A percentile compares a stretch with the other conserved stretches of the same genome.
These are phyloP conservation scores for Nyctereutes procyonoides DNA, from an alignment of 2,113 vertebrate species.

Conservation along the genomic window DNA sequence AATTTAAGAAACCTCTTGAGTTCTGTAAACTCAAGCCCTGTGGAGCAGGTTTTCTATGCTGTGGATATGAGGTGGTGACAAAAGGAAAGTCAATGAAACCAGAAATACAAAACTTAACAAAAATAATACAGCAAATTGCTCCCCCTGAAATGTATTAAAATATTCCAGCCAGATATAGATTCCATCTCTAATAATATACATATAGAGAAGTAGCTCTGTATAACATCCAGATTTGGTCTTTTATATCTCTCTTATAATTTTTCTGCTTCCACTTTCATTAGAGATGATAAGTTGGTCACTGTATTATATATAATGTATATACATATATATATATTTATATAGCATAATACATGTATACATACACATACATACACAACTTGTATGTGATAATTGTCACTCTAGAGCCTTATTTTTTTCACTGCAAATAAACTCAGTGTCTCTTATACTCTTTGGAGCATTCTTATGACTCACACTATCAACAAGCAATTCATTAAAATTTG, in stretches of 20 bases:
- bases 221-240: neutral
- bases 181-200: neutral
- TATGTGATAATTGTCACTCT: neutral
- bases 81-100: neutral
- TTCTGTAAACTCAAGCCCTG: neutral
- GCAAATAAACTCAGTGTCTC: neutral
- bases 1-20: neutral
- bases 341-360: neutral
- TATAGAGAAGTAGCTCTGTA: neutral
- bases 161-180: neutral
- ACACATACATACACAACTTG: neutral
- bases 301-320: no score
- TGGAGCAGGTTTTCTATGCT: neutral
- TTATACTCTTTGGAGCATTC: neutral
- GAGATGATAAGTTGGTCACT: neutral
- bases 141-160: neutral
- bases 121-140: neutral
- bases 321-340: neutral
- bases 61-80: neutral
- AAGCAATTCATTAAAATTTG: constrained; percentile 25
- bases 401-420: neutral
- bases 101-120: neutral
- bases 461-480: neutral
- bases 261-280: neutral
- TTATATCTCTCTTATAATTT: neutral